Percentiles rank a stretch among this genome's conserved stretches.
phyloP scores from a whole-genome alignment of 2,888 invertebrate species.

The Zhuqinia jingwanae region DNA sequence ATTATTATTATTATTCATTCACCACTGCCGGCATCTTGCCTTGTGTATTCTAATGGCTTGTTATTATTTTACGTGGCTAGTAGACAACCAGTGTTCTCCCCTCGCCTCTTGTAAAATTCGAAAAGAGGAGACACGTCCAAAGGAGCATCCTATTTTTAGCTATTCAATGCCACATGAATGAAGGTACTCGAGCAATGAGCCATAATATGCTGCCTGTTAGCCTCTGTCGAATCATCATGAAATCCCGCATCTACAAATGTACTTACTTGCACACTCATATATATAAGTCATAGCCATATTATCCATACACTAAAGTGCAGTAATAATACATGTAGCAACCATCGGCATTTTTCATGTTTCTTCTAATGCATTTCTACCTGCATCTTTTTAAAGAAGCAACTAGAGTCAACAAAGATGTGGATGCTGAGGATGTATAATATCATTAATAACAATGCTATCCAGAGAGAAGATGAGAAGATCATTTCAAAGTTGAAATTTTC shows the following conservation, averaged over 20 bases:
- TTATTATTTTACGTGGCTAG: neutral
- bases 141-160: constrained; percentile 56
- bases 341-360: too few relatives aligned
- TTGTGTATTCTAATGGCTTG: neutral
- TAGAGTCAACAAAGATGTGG: too few relatives aligned
- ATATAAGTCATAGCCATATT: too few relatives aligned
- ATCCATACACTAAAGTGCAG: too few relatives aligned
- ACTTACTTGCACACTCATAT: too few relatives aligned
- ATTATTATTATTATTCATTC: neutral
- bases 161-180: constrained; percentile 57
- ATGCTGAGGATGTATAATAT: too few relatives aligned
- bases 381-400: constrained; percentile 17
- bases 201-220: neutral
- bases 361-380: constrained; percentile 22
- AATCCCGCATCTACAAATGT: too few relatives aligned
- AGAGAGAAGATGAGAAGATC: too few relatives aligned
- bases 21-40: neutral
- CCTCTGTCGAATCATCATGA: too few relatives aligned
- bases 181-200: constrained; percentile 3
- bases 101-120: neutral
- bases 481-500: too few relatives aligned
- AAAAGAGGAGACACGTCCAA: neutral
- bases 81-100: neutral
- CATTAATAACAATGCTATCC: too few relatives aligned
- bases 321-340: too few relatives aligned